phyloP scores from a whole-genome alignment of 2,888 invertebrate genomes.

The Hemistola chrysoprasaria region DNA sequence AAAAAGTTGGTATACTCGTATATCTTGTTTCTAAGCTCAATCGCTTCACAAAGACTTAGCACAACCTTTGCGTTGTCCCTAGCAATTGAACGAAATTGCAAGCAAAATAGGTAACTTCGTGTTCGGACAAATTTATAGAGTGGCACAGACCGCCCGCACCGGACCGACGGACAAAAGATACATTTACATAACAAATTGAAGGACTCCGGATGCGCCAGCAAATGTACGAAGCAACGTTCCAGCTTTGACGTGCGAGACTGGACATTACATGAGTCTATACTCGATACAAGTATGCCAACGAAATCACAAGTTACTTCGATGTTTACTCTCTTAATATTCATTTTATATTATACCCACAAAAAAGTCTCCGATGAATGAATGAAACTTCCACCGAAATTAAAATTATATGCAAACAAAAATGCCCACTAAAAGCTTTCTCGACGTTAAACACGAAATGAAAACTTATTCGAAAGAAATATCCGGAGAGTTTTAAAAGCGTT shows the following conservation, averaged over 20 bases:
- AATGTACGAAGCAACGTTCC: slow-evolving; percentile 19
- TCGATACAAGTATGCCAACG: too few relatives aligned
- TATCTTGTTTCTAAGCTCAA: slow-evolving; percentile 3
- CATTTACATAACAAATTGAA: slow-evolving; percentile 81
- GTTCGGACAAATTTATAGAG: slow-evolving; percentile 60
- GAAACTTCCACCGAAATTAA: slow-evolving; percentile 11
- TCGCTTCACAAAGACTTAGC: slow-evolving; percentile 12
- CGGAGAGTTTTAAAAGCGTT: slow-evolving; percentile 33
- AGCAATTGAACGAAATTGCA: slow-evolving; percentile 53
- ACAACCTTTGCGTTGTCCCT: slow-evolving; percentile 5
- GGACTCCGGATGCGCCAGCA: slow-evolving; percentile 52
- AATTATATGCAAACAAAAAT: slow-evolving; percentile 19
- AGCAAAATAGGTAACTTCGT: slow-evolving; percentile 42
- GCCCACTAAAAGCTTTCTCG: slow-evolving; percentile 24
- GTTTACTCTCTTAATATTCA: too few relatives aligned
- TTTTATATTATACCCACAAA: too few relatives aligned
- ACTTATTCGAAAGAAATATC: slow-evolving; percentile 23
- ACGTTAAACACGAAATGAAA: slow-evolving; percentile 19
- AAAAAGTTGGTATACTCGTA: too few relatives aligned
- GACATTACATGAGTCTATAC: slow-evolving; percentile 21
- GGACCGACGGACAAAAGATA: slow-evolving; percentile 65
- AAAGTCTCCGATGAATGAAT: not conserved
- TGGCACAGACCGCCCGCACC: slow-evolving; percentile 40
- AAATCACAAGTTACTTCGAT: too few relatives aligned
- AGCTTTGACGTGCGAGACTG: slow-evolving; percentile 23